Evolutionary conservation across 1,140 invertebrate species (phyloP).

Genomic region (Diuraphis noxia): DNA sequence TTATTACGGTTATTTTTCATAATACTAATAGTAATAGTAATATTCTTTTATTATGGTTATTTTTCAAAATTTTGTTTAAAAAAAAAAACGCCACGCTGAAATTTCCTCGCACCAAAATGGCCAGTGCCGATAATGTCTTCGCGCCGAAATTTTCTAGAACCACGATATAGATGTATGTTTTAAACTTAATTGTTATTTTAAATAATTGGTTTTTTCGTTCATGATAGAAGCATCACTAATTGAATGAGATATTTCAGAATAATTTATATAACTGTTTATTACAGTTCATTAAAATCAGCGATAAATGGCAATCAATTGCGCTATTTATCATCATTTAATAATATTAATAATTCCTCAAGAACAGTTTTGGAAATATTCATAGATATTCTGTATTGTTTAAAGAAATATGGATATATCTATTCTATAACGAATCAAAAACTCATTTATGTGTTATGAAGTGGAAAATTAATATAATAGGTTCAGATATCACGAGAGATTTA

Average conservation of each 20-base stretch:
- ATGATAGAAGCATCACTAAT: background rate
- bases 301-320: background rate
- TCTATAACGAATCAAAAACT: background rate
- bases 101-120: too few relatives aligned
- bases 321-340: background rate
- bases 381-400: background rate
- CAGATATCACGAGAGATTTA: background rate
- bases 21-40: too few relatives aligned
- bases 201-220: background rate
- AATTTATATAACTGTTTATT: background rate
- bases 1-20: too few relatives aligned
- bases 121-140: too few relatives aligned
- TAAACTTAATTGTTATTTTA: background rate
- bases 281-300: background rate
- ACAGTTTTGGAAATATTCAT: background rate
- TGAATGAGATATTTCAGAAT: background rate
- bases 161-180: background rate
- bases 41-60: too few relatives aligned
- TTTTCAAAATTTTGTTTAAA: too few relatives aligned
- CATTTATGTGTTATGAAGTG: background rate
- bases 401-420: too few relatives aligned
- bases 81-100: too few relatives aligned
- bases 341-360: background rate
- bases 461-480: slow-evolving; percentile 12
- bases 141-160: too few relatives aligned